Conservation (phyloP, 1,140 invertebrate genomes). For the Penaeus vannamei region DNA sequence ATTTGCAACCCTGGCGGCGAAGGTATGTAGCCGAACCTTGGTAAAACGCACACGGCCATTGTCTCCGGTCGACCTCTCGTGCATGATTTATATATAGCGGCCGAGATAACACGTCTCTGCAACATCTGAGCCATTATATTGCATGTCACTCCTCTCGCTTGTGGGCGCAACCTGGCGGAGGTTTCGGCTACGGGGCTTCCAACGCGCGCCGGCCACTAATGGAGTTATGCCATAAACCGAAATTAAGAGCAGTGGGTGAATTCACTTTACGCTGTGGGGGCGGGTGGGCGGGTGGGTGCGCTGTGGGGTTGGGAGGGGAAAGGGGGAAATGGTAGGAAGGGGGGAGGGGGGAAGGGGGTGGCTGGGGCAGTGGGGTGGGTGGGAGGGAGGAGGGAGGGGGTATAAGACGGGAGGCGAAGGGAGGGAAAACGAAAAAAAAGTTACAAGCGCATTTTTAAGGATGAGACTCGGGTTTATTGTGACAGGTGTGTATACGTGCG, state of each 20-base stretch:
- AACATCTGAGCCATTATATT: neutral
- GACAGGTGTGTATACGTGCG: neutral
- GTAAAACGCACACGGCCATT: slow-evolving; percentile 3
- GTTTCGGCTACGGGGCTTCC: neutral
- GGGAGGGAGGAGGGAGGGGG: neutral
- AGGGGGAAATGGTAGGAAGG: neutral
- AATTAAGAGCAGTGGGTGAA: slow-evolving; percentile 46
- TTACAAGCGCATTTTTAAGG: no score
- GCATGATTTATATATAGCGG: slow-evolving; percentile 21
- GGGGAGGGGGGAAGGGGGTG: neutral
- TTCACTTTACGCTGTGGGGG: neutral
- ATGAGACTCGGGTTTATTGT: neutral
- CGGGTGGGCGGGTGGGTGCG: neutral
- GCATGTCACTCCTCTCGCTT: neutral
- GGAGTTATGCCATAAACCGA: slow-evolving; percentile 57
- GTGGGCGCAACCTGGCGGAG: no score
- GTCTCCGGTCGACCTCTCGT: neutral
- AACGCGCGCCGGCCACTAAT: slow-evolving; percentile 39
- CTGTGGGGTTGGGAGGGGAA: neutral
- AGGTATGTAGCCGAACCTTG: neutral
- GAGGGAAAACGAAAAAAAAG: neutral
- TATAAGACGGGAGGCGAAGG: neutral
- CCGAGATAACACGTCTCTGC: slow-evolving; percentile 3
- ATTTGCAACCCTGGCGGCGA: neutral
- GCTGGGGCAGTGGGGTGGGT: slow-evolving; percentile 9